A percentile compares a stretch with the other conserved stretches of the same genome.
phyloP scores from a whole-genome alignment of 2,888 invertebrate species.

The Agriopis leucophaearia region DNA sequence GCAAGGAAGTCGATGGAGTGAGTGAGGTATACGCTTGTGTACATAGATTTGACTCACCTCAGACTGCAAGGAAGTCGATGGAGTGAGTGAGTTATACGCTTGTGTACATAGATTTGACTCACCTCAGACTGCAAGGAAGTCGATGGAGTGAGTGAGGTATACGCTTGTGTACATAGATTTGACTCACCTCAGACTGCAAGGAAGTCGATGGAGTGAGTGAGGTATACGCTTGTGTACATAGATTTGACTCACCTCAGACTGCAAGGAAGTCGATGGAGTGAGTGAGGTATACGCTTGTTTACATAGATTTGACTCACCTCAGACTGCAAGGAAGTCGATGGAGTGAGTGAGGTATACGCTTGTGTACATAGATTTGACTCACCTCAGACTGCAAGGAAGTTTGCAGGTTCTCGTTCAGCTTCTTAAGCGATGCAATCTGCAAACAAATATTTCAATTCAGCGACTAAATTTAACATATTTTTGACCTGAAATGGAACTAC shows the following conservation, averaged over 20 bases:
- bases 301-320: conserved; percentile 63
- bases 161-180: too few species aligned
- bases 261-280: conserved; percentile 73
- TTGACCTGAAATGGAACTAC: too few species aligned
- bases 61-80: conserved; percentile 73
- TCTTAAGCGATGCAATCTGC: conserved; percentile 76
- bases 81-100: too few species aligned
- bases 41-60: conserved; percentile 74
- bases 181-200: conserved; percentile 77
- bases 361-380: conserved; percentile 41
- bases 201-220: too few species aligned
- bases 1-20: conserved; percentile 73
- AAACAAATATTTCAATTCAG: conserved; percentile 6
- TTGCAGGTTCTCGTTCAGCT: conserved; percentile 69
- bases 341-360: too few species aligned
- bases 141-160: too few species aligned
- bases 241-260: conserved; percentile 74
- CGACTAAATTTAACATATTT: not conserved
- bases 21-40: too few species aligned
- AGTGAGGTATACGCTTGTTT: too few species aligned
- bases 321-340: conserved; percentile 73
- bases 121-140: conserved; percentile 78
- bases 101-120: too few species aligned
- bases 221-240: too few species aligned
- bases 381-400: conserved; percentile 78